Base-by-base conservation (phyloP, 2,797 vertebrate species). In the Furcifer pardalis region DNA sequence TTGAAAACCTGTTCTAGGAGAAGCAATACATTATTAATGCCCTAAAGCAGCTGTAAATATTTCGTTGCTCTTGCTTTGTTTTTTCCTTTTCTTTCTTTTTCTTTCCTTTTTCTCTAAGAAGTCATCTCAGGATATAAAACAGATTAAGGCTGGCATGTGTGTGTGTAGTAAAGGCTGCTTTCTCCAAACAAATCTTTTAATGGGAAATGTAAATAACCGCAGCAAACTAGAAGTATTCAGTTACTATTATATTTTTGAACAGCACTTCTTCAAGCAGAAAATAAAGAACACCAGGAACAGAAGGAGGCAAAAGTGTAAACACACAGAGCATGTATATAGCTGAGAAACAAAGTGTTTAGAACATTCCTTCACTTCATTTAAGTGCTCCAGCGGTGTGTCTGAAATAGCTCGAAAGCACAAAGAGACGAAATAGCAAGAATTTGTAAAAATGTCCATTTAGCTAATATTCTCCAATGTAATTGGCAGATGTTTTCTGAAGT, bases 21-120 rank as follows among this genome's bases (percentile, higher is more conserved):
- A 89, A 89, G 23, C 46, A 5, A 40, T 81, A 60, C 72, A 52
- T 86, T 90, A 83, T 89, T 91, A 91, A 90, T 83, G 68, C 5
- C 4, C 86, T 90, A 84, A 79, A 76, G 2, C 60, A 85, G 8
- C 56, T 86, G 35, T 49, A 79, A 91, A 84, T 84, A 32, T 90
- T 93, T 86, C 89, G 27, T 79, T 60, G 91, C 65, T 87, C 30
- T 73, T 21, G 0, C 60, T 65, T 86, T 63, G 84, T 52, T 52
- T 52, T 15, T 52, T 52, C 17, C 49, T 42, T 23, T 65, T 85
- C 89, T 46, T 52, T 12, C 4, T 63, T 63, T 21, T 42, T 68
- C 23, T 9, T 44, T 40, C 5, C 32, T 23, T 23, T 23, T 12
- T 60, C 60, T n/a, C 19, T 44, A 35, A 77, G 81, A 90, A 90